phyloP scores from a whole-genome alignment of 2,113 vertebrate genomes.

The Callopanchax toddi region DNA sequence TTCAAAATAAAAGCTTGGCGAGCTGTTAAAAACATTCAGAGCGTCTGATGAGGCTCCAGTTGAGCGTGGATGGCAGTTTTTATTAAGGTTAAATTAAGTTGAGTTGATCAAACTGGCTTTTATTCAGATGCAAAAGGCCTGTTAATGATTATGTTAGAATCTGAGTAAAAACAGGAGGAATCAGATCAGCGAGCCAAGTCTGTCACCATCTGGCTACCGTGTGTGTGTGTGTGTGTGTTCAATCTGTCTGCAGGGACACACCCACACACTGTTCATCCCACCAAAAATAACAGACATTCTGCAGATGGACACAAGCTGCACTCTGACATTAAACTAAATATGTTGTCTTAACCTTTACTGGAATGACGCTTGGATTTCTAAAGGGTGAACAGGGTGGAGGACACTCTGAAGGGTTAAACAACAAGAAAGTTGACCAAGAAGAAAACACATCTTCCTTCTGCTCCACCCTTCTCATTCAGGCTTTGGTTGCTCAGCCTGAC shows the following conservation, averaged over 20 bases:
- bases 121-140: no score
- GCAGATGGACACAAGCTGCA: constrained; percentile 15
- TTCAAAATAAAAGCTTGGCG: no score
- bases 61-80: no score
- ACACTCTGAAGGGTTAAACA: no score
- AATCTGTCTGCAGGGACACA: constrained; percentile 23
- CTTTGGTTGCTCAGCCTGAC: not conserved
- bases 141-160: no score
- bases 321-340: not conserved
- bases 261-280: no score
- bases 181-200: constrained; percentile 42
- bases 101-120: no score
- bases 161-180: constrained; percentile 40
- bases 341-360: not conserved
- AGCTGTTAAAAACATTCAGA: no score
- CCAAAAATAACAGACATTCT: not conserved
- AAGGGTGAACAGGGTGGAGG: constrained; percentile 12
- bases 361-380: not conserved
- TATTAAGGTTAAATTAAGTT: no score
- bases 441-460: not conserved
- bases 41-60: no score
- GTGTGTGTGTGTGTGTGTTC: constrained; percentile 58
- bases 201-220: constrained; percentile 69
- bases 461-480: not conserved
- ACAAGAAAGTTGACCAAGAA: not conserved